Conservation (phyloP, 2,797 vertebrate genomes). For the Merluccius polli region DNA sequence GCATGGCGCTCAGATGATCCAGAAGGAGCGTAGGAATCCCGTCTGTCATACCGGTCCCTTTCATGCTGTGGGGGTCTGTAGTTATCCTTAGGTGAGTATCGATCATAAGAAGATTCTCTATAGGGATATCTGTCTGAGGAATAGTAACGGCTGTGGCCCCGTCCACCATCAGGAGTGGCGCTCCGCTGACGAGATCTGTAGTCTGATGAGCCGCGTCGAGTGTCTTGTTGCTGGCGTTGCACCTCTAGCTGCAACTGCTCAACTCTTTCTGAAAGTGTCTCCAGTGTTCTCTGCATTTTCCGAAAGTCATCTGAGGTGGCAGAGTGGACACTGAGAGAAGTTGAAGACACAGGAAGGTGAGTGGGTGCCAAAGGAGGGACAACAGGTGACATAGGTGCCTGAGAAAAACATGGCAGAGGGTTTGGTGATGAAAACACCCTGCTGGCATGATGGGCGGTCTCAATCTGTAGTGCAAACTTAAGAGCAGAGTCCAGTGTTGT, state of each 20-base stretch:
- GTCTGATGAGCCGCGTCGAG: background rate
- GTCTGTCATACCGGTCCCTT: background rate
- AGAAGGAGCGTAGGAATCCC: background rate
- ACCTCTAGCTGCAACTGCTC: background rate
- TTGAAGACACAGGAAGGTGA: background rate
- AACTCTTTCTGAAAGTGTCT: background rate
- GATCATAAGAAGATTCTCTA: slow-evolving; percentile 1
- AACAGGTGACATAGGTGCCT: background rate
- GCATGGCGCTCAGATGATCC: background rate
- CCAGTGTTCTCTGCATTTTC: slow-evolving; percentile 3
- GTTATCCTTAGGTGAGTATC: background rate
- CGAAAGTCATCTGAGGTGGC: background rate
- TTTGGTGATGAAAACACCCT: too few species aligned
- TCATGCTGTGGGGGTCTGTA: background rate
- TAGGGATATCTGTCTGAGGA: slow-evolving; percentile 1
- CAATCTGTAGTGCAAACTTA: slow-evolving; percentile 12
- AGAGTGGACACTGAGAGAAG: background rate
- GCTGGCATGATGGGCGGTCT: slow-evolving; percentile 6
- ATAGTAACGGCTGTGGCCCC: background rate
- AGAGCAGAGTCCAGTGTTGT: slow-evolving; percentile 5
- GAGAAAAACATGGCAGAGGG: too few species aligned
- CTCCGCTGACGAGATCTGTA: background rate
- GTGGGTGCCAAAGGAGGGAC: slow-evolving; percentile 2
- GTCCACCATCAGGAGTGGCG: background rate
- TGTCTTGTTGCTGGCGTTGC: background rate